Evolutionary conservation across 2,797 vertebrate genomes (phyloP), one percentile per base, ranked within the genome.

Genomic region (Meriones psammophilus): DNA sequence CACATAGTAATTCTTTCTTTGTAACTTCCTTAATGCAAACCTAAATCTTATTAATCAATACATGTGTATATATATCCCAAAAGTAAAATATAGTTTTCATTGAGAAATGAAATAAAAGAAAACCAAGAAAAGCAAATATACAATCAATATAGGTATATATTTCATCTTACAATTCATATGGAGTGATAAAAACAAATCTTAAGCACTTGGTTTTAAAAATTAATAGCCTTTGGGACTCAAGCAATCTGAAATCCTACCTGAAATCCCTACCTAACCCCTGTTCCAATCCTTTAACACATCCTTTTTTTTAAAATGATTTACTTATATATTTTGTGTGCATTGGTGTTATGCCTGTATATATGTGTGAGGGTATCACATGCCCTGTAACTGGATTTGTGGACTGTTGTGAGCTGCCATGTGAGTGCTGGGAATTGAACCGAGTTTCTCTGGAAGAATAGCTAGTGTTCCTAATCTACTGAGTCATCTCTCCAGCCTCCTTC

Each of bases 31-130:
- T 79, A 93, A 95, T 58, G 66, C 56, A 93, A 92, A 94, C 42
- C 71, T 78, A 85, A 58, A 94, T 91, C 93, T 95, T 95, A 93
- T 87, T 87, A 86, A 91, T 95, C 85, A 96, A 39, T 91, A 88
- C 20, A 74, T 62, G 24, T 60, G 12, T 54, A 58, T 68, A 33
- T 76, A 8, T 83, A 30, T 89, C 54, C 74, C 14, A 5, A 94
- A 95, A 62, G 56, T n/a, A 88, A 95, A 92, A 87, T 91, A 60
- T 39, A 85, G 95, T 94, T 95, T 88, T 74, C 69, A 83, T 91
- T 91, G 78, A 85, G 42, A 80, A 88, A 86, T 68, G 33, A 95
- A 93, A 95, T 68, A 74, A 94, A 92, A 89, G 78, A 4, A 71
- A 88, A 91, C 73, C 20, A 71, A 85, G 62, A 22, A 68, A 69